phyloP scores from a whole-genome alignment of 2,888 invertebrate genomes.

The Idaea biselata region DNA sequence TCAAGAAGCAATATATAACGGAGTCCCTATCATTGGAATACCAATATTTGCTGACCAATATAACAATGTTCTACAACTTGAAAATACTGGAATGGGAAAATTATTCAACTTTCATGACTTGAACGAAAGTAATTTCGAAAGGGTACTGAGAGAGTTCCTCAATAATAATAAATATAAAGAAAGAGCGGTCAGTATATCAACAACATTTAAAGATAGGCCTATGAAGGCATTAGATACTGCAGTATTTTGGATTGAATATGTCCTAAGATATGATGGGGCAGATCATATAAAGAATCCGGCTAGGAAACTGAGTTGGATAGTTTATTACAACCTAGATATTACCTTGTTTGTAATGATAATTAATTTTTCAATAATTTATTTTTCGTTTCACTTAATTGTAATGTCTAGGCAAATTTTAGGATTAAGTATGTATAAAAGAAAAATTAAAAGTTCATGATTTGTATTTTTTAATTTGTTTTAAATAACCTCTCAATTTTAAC shows the following conservation, averaged over 20 bases:
- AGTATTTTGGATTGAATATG: constrained; percentile 80
- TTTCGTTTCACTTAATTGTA: constrained; percentile 23
- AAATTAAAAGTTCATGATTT: no score
- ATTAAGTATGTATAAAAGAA: background rate
- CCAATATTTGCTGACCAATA: constrained; percentile 77
- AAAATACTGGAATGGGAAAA: constrained; percentile 64
- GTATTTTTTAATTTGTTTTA: no score
- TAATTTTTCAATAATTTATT: constrained; percentile 24
- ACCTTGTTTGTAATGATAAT: constrained; percentile 45
- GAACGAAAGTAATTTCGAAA: constrained; percentile 56
- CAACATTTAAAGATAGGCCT: constrained; percentile 77
- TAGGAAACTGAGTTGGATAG: constrained; percentile 61
- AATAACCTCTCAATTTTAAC: no score
- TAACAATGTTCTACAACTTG: constrained; percentile 66
- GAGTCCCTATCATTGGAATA: constrained; percentile 78
- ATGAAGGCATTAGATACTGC: constrained; percentile 72
- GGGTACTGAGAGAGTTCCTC: constrained; percentile 56
- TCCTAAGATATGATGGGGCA: constrained; percentile 78
- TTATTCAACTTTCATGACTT: constrained; percentile 65
- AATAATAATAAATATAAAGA: constrained; percentile 51
- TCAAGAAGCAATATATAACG: constrained; percentile 81
- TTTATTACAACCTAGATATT: constrained; percentile 68
- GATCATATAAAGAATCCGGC: constrained; percentile 73
- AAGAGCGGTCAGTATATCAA: constrained; percentile 61
- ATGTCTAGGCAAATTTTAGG: background rate